Conservation (phyloP, 2,797 vertebrate genomes). For the Periophthalmus magnuspinnatus region DNA sequence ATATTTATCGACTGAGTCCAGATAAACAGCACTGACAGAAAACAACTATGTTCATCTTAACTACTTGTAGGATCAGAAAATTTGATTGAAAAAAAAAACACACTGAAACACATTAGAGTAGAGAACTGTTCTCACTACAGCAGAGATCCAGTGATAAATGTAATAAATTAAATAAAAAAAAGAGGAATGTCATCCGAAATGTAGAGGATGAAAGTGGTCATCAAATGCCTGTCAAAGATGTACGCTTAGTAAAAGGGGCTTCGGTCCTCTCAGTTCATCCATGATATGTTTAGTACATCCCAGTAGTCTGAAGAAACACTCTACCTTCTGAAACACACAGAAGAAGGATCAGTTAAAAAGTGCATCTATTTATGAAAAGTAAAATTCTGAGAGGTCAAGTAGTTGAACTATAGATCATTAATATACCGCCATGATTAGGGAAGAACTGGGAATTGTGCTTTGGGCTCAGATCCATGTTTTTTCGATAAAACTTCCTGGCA, state of each 20-base stretch:
- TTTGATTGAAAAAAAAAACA: slow-evolving; percentile 69
- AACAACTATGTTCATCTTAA: slow-evolving; percentile 61
- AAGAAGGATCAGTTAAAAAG: neutral
- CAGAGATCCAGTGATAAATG: slow-evolving; percentile 58
- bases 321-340: slow-evolving; percentile 87
- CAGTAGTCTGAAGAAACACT: slow-evolving; percentile 93
- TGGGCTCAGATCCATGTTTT: slow-evolving; percentile 55
- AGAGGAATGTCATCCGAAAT: slow-evolving; percentile 50
- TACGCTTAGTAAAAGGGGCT: slow-evolving; percentile 41
- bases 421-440: slow-evolving; percentile 49
- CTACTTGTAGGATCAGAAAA: slow-evolving; percentile 56
- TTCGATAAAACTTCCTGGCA: slow-evolving; percentile 73
- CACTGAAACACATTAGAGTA: slow-evolving; percentile 67
- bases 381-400: slow-evolving; percentile 25
- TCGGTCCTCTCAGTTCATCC: slow-evolving; percentile 18
- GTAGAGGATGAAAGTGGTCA: slow-evolving; percentile 30
- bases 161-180: slow-evolving; percentile 74
- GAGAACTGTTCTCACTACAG: slow-evolving; percentile 60
- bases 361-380: slow-evolving; percentile 10
- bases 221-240: slow-evolving; percentile 42
- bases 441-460: slow-evolving; percentile 50
- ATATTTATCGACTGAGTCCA: slow-evolving; percentile 59
- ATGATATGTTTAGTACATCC: slow-evolving; percentile 88
- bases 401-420: slow-evolving; percentile 35
- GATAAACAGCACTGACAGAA: slow-evolving; percentile 73